Evolutionary conservation across 2,113 vertebrate species (phyloP).

Genomic region (Galemys pyrenaicus): DNA sequence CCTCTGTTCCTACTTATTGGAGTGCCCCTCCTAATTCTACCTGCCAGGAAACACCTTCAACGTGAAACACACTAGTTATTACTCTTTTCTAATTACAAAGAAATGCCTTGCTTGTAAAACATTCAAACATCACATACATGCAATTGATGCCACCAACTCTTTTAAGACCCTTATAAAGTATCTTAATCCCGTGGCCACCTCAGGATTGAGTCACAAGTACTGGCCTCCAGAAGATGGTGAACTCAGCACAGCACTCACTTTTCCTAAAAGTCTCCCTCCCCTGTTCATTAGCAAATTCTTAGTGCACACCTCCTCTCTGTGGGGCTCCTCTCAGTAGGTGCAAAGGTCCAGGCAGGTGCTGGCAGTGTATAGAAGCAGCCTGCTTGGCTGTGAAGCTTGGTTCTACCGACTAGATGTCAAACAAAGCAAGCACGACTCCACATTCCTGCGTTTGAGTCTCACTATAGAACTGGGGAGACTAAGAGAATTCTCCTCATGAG

Average conservation of each 20-base stretch:
- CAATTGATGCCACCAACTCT: neutral
- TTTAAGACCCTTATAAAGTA: neutral
- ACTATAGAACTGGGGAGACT: neutral
- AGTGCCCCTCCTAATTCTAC: neutral
- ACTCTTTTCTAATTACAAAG: slow-evolving; percentile 42
- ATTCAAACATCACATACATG: neutral
- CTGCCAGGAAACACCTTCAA: neutral
- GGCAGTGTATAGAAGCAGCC: neutral
- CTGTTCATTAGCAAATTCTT: neutral
- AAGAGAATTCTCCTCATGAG: neutral
- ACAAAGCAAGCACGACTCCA: neutral
- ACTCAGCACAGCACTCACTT: neutral
- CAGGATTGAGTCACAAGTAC: neutral
- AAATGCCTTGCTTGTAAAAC: neutral
- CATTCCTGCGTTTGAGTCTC: neutral
- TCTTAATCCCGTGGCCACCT: neutral
- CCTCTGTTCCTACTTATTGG: neutral
- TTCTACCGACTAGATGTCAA: neutral
- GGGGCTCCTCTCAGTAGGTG: neutral
- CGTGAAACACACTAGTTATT: neutral
- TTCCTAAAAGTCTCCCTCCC: neutral
- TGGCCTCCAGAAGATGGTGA: neutral
- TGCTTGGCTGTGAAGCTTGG: neutral
- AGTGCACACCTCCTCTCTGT: neutral
- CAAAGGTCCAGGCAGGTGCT: neutral